Base-by-base conservation (phyloP, 1,140 invertebrate genomes). In the Lepidurus couesii region DNA sequence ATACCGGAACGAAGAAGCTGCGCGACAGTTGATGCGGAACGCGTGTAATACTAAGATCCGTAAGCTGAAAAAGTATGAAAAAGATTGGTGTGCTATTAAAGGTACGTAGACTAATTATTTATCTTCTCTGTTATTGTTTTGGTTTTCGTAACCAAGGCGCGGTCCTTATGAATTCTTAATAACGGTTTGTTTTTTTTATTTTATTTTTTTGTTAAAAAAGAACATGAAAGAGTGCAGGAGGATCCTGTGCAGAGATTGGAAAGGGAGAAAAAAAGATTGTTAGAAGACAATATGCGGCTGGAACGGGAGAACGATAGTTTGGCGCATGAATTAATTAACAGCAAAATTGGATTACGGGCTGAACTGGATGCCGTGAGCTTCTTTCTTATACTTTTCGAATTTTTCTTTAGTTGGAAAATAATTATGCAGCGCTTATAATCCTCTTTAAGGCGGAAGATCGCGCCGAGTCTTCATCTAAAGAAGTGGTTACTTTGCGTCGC, bases 41-140 rank as follows among this genome's bases (percentile, higher is more conserved):
- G 96, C 97, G 7, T 94, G 95, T 82, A 91, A 90, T 82, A 89
- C 96, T 73, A 98, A 98, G 86, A 91, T 98, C 74, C 97, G 97
- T 85, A 94, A 96, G 84, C 85, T 99, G 77, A 94, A 93, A 85
- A 98, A 98, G 84, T 99, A 98, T 84, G 96, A 98, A 85, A 92
- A 93, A 80, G 97, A 99, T 84, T 99, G 95, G 86, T 85, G 90
- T 79, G 86, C 90, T 21, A 87, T 93, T 34, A 96, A 96, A 90
- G 90, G 90, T 91, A 87, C 85, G 81, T 86, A 45, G 43, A 24
- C 11, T 42, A 77, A 81, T 82, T 83, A 84, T 86, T 80, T 83
- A 90, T 26, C 34, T 24, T 16, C 2, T 77, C 16, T 77, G 16
- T 34, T 53, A 43, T 13, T 77, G 42, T 34, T 34, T 77, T 16